Conservation (phyloP, 2,797 vertebrate genomes). For the Phalanger gymnotis region DNA sequence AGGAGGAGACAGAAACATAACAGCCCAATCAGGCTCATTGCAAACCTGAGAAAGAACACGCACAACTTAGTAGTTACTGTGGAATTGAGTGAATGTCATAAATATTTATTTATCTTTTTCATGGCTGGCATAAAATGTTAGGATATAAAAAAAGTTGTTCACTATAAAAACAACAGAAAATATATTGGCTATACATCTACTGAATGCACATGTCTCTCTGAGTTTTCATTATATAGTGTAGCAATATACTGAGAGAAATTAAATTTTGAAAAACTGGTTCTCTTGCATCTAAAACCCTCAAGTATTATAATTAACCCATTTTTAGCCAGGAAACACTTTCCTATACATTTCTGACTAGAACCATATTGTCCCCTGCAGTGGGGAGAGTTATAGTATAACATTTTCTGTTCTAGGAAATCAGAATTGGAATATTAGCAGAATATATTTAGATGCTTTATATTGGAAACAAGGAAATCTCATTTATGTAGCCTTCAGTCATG, state of each 20-base stretch:
- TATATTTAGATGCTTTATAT: not conserved
- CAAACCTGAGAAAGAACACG: conserved; percentile 58
- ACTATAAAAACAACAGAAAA: conserved; percentile 69
- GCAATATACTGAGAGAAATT: conserved; percentile 79
- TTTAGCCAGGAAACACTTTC: conserved; percentile 33
- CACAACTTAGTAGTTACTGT: conserved; percentile 74
- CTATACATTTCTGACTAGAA: not conserved
- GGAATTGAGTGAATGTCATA: conserved; percentile 67
- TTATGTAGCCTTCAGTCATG: not conserved
- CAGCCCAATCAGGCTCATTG: conserved; percentile 61
- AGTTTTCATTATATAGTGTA: conserved; percentile 78
- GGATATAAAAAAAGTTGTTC: conserved; percentile 73
- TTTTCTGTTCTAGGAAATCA: not conserved
- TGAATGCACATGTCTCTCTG: conserved; percentile 67
- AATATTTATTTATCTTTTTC: conserved; percentile 69
- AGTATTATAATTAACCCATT: conserved; percentile 68
- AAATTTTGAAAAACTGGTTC: conserved; percentile 74
- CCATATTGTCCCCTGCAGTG: not conserved
- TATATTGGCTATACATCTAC: conserved; percentile 62
- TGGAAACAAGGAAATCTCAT: conserved; percentile 2
- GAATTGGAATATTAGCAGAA: not conserved
- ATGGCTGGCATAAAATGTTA: conserved; percentile 66
- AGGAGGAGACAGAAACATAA: conserved; percentile 34
- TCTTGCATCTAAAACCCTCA: conserved; percentile 60
- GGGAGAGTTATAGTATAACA: not conserved